These are phyloP conservation scores for Chironomus riparius DNA, from an alignment of 2,888 invertebrate genomes.

Conservation along the genomic window DNA sequence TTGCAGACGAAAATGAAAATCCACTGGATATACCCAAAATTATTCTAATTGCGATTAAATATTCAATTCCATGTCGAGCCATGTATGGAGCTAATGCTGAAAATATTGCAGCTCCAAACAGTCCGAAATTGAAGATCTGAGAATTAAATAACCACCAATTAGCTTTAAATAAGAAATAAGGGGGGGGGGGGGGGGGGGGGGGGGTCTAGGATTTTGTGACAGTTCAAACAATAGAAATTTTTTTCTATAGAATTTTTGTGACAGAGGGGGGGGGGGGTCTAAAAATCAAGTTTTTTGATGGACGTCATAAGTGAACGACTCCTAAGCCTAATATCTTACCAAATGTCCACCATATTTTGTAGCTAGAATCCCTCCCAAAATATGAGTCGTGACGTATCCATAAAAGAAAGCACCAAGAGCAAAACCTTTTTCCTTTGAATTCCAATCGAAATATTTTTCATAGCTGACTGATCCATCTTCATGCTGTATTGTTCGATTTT, in stretches of 20 bases:
- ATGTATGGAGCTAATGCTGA: neutral
- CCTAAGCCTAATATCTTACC: neutral
- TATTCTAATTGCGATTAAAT: slow-evolving; percentile 55
- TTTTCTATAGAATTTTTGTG: too few species aligned
- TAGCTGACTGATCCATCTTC: too few species aligned
- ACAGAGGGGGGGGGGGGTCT: too few species aligned
- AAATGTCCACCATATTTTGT: neutral
- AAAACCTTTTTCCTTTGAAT: slow-evolving; percentile 63
- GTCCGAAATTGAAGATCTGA: slow-evolving; percentile 58
- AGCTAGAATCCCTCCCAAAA: slow-evolving; percentile 35
- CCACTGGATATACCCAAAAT: slow-evolving; percentile 63
- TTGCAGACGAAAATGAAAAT: slow-evolving; percentile 41
- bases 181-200: too few species aligned
- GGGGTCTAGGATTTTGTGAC: too few species aligned
- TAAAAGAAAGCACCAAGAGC: slow-evolving; percentile 83
- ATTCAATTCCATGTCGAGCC: neutral
- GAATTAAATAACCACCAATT: too few species aligned
- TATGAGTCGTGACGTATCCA: slow-evolving; percentile 75
- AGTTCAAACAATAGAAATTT: too few species aligned
- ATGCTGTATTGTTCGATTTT: too few species aligned
- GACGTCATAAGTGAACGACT: too few species aligned
- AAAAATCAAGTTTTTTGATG: too few species aligned
- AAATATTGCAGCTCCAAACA: slow-evolving; percentile 34
- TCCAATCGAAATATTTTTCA: slow-evolving; percentile 75
- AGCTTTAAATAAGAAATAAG: too few species aligned